These are phyloP conservation scores for Ptiloglossa arizonensis DNA, from an alignment of 1,140 invertebrate species.

Conservation along the genomic window DNA sequence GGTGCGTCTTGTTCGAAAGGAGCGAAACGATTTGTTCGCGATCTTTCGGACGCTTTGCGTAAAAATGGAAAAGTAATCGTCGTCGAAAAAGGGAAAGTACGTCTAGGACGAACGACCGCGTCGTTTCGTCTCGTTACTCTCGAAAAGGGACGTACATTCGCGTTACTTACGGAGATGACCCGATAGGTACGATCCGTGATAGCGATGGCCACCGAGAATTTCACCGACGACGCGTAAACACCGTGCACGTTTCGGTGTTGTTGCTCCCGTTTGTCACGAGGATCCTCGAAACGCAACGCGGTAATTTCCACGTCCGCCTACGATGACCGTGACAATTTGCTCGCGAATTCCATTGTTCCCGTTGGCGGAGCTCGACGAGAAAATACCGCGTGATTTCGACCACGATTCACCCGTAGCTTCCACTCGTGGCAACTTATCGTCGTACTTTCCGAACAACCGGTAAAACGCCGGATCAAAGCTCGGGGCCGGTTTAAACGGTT, in stretches of 20 bases:
- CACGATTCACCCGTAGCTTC: not conserved
- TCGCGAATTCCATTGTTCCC: constrained; percentile 24
- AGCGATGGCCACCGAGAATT: constrained; percentile 20
- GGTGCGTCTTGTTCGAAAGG: too few species aligned
- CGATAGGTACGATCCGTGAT: too few species aligned
- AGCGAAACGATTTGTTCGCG: not conserved
- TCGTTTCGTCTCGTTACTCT: too few species aligned
- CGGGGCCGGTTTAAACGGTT: not conserved
- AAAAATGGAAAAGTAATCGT: too few species aligned
- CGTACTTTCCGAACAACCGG: not conserved
- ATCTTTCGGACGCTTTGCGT: too few species aligned
- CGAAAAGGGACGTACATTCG: too few species aligned
- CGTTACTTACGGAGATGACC: too few species aligned
- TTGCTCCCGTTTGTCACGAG: constrained; percentile 25
- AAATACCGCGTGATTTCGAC: constrained; percentile 4
- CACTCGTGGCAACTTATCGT: too few species aligned
- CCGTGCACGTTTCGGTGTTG: not conserved
- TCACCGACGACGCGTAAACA: constrained; percentile 13
- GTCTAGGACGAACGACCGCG: too few species aligned
- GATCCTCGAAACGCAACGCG: constrained; percentile 10
- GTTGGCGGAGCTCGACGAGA: not conserved
- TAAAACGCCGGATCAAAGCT: constrained; percentile 24
- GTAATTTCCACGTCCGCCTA: constrained; percentile 17
- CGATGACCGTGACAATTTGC: constrained; percentile 22
- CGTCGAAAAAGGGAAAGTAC: too few species aligned